phyloP scores from a whole-genome alignment of 2,113 vertebrate species.

The Peromyscus californicus region DNA sequence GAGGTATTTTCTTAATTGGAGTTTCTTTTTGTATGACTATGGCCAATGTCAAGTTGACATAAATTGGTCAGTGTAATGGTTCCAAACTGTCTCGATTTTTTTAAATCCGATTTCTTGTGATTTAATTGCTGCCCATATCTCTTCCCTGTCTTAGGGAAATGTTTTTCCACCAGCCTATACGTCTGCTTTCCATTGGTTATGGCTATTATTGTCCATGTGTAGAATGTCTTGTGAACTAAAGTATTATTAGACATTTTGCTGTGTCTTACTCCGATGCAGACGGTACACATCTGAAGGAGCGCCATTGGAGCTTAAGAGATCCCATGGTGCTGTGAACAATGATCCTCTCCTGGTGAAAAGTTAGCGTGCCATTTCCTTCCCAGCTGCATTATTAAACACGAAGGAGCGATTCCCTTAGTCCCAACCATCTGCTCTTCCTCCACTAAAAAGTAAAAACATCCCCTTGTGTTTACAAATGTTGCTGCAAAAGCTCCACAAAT shows the following conservation, averaged over 20 bases:
- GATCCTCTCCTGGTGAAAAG: conserved; percentile 66
- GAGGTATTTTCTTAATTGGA: not conserved
- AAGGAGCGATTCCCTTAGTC: conserved; percentile 77
- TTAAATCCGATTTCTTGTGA: not conserved
- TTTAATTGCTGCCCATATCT: not conserved
- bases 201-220: conserved; percentile 50
- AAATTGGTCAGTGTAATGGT: not conserved
- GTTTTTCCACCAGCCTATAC: not conserved
- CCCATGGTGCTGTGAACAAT: conserved; percentile 74
- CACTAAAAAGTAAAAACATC: conserved; percentile 81
- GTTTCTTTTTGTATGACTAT: not conserved
- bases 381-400: conserved; percentile 81
- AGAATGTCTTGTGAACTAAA: conserved; percentile 58
- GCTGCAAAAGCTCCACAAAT: conserved; percentile 78
- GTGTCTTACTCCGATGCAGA: conserved; percentile 79
- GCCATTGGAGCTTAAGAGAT: conserved; percentile 67
- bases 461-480: conserved; percentile 84
- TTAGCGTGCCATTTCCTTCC: conserved; percentile 76
- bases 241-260: conserved; percentile 77
- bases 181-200: not conserved
- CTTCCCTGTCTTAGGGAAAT: not conserved
- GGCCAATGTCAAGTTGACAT: not conserved
- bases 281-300: conserved; percentile 78
- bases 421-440: conserved; percentile 75
- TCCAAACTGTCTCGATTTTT: not conserved